phyloP scores from a whole-genome alignment of 2,888 invertebrate genomes.

The Yponomeuta cagnagella region DNA sequence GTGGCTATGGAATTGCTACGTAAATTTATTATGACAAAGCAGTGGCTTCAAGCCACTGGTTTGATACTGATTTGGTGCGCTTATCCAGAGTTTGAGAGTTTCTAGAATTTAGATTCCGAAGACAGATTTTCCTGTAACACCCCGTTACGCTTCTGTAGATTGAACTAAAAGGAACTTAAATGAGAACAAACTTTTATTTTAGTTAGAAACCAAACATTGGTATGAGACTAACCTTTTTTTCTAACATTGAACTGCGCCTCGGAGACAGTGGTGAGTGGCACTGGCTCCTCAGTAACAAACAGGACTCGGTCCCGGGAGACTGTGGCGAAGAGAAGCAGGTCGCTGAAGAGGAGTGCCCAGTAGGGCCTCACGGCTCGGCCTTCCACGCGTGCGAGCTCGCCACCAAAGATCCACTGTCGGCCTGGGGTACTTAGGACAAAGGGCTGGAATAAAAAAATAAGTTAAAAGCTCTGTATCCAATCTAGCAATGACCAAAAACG shows the following conservation, averaged over 20 bases:
- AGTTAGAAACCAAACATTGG: no score
- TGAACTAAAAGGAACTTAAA: no score
- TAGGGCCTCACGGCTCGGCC: conserved; percentile 87
- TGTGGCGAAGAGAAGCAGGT: conserved; percentile 89
- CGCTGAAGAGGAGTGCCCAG: conserved; percentile 90
- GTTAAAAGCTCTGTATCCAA: not conserved
- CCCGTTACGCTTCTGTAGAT: no score
- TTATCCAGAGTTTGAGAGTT: no score
- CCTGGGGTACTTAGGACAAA: conserved; percentile 89
- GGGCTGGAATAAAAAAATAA: conserved; percentile 67
- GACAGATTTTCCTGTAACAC: no score
- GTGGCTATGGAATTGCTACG: no score
- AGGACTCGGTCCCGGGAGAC: conserved; percentile 90
- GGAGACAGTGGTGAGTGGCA: conserved; percentile 84
- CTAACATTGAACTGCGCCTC: conserved; percentile 91
- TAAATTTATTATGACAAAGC: no score
- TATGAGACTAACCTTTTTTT: conserved; percentile 79
- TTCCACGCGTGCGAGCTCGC: conserved; percentile 88
- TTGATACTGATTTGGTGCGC: no score
- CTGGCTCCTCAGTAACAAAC: conserved; percentile 91
- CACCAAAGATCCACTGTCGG: conserved; percentile 93
- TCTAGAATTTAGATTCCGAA: no score
- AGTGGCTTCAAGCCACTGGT: no score
- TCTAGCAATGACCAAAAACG: no score
- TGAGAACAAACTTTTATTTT: no score